A percentile compares a stretch with the other conserved stretches of the same genome.
These are phyloP conservation scores for Pogonognathellus flavescens DNA, from an alignment of 1,140 invertebrate species.

Conservation along the genomic window DNA sequence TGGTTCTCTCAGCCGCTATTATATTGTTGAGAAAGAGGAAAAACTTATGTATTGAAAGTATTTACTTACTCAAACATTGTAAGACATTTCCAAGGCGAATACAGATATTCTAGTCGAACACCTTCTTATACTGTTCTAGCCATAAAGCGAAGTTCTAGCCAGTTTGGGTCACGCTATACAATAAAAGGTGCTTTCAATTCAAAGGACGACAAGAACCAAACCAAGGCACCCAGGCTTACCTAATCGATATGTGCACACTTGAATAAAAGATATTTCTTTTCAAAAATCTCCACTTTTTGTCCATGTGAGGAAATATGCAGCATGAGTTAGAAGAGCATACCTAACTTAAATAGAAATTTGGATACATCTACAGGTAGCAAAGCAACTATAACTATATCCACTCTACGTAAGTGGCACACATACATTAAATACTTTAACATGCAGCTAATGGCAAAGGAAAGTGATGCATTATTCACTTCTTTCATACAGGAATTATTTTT, in stretches of 20 bases:
- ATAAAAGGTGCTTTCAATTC: conserved; percentile 51
- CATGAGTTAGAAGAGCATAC: not conserved
- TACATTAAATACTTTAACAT: not conserved
- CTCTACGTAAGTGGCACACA: not conserved
- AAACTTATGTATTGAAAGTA: conserved; percentile 39
- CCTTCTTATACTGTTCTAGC: conserved; percentile 51
- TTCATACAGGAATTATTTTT: conserved; percentile 2
- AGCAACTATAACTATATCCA: not conserved
- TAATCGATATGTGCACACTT: conserved; percentile 62
- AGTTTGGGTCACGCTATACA: conserved; percentile 42
- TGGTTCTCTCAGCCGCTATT: conserved; percentile 1
- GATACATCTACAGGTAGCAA: not conserved
- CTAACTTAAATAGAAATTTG: not conserved
- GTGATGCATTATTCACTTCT: conserved; percentile 1
- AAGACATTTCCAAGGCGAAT: conserved; percentile 58
- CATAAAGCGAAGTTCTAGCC: conserved; percentile 36
- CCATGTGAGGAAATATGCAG: conserved; percentile 46
- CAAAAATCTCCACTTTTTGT: conserved; percentile 57
- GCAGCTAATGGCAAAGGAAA: not conserved
- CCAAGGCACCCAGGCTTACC: conserved; percentile 60
- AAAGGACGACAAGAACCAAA: conserved; percentile 41
- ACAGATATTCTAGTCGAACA: conserved; percentile 56
- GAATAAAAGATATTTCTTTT: conserved; percentile 60
- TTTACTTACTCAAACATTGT: conserved; percentile 24
- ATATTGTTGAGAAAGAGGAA: conserved; percentile 12